Percentiles rank a stretch among this genome's conserved stretches.
Evolutionary conservation across 64 coral and sea anemone genomes (phyloP).

Genomic region (Dendrophyllia cribrosa): DNA sequence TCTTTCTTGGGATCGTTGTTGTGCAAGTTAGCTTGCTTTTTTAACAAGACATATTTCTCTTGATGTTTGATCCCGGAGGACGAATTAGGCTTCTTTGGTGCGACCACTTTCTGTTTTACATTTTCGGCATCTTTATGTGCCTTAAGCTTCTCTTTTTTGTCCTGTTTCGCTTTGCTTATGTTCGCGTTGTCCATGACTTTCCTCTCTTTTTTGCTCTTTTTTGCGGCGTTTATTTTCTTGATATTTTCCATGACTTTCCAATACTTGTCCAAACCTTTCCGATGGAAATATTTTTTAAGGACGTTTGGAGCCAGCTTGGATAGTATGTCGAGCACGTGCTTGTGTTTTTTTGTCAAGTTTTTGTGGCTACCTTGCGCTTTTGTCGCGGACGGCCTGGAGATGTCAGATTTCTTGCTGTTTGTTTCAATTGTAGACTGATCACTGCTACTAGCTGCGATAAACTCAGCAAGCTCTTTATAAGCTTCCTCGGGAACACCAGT

Average conservation of each 20-base stretch:
- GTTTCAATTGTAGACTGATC: conserved; percentile 9
- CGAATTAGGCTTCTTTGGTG: background rate
- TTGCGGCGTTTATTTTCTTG: background rate
- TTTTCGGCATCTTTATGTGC: no score
- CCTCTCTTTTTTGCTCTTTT: background rate
- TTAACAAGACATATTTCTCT: background rate
- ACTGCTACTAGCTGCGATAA: background rate
- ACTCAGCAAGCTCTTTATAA: conserved; percentile 7
- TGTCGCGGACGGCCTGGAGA: background rate
- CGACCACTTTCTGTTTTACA: background rate
- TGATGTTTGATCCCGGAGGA: background rate
- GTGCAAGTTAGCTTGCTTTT: background rate
- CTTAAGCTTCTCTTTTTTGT: background rate
- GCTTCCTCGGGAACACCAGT: conserved; percentile 4
- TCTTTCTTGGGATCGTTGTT: background rate
- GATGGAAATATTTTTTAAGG: conserved; percentile 28
- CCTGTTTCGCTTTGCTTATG: background rate
- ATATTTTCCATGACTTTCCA: conserved; percentile 42
- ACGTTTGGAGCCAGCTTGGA: conserved; percentile 23
- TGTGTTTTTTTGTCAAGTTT: conserved; percentile 29
- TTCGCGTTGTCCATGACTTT: background rate
- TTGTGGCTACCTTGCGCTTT: background rate
- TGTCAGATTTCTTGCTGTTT: conserved; percentile 28
- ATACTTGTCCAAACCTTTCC: conserved; percentile 44
- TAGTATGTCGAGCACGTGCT: background rate